Percentiles rank a stretch among this genome's conserved stretches.
phyloP scores from a whole-genome alignment of 2,888 invertebrate genomes.

The Orthosia incerta region DNA sequence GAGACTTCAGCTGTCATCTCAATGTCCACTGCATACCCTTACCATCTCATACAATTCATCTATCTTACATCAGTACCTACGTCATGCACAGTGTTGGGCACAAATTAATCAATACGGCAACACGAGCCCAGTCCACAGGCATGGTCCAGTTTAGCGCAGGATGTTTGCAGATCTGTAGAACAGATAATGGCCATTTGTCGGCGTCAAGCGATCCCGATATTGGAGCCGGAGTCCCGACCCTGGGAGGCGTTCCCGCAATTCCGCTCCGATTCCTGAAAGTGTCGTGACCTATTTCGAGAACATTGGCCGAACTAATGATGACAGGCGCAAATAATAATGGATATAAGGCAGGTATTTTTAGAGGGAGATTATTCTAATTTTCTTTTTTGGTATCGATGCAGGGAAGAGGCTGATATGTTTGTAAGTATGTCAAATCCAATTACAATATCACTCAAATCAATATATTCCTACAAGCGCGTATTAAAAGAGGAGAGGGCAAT shows the following conservation, averaged over 20 bases:
- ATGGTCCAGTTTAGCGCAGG: slow-evolving; percentile 5
- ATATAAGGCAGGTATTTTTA: slow-evolving; percentile 14
- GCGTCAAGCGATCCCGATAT: slow-evolving; percentile 40
- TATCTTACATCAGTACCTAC: background rate
- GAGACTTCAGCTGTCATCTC: no score
- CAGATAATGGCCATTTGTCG: slow-evolving; percentile 45
- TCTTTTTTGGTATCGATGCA: background rate
- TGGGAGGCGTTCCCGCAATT: slow-evolving; percentile 8
- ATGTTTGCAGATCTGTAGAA: slow-evolving; percentile 23
- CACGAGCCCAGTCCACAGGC: slow-evolving; percentile 4
- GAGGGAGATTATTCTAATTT: background rate
- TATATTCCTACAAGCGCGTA: no score
- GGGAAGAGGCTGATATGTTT: background rate
- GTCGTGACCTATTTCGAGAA: slow-evolving; percentile 48
- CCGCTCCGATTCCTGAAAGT: slow-evolving; percentile 19
- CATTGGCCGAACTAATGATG: slow-evolving; percentile 43
- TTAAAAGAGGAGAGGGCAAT: no score
- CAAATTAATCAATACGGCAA: slow-evolving; percentile 17
- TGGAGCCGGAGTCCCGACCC: slow-evolving; percentile 20
- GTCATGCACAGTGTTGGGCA: background rate
- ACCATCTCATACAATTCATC: background rate
- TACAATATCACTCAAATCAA: no score
- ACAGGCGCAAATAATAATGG: slow-evolving; percentile 25
- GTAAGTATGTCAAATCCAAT: no score
- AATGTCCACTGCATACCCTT: no score